Evolutionary conservation across 2,113 vertebrate genomes (phyloP).

Genomic region (Halichoerus grypus): DNA sequence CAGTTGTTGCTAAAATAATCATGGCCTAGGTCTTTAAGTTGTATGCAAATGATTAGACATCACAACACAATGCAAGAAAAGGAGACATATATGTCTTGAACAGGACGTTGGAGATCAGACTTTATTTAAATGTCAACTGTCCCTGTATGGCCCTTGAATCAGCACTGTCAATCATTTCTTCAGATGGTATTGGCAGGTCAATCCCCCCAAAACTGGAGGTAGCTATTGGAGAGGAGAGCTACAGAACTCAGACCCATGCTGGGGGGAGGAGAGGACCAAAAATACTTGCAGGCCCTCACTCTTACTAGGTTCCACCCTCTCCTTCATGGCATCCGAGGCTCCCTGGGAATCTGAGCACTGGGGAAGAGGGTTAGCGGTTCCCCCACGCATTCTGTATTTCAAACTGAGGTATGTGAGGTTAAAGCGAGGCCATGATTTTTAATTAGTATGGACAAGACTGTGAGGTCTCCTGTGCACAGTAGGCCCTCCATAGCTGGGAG

Average conservation of each 20-base stretch:
- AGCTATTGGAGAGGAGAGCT: neutral
- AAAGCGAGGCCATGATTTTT: neutral
- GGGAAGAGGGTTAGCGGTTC: neutral
- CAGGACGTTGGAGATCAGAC: neutral
- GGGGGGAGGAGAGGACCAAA: neutral
- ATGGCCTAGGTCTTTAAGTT: neutral
- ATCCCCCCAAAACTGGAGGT: neutral
- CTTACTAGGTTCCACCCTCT: neutral
- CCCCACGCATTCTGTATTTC: neutral
- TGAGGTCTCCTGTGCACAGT: fast-evolving
- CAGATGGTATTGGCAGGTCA: neutral
- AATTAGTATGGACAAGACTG: neutral
- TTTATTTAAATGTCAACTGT: neutral
- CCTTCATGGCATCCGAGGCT: neutral
- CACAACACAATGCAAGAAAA: neutral
- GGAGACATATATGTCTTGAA: neutral
- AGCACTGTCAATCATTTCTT: neutral
- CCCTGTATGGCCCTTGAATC: neutral
- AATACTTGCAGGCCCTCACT: neutral
- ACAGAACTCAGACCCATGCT: neutral
- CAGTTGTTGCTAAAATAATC: neutral
- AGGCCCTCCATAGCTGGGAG: neutral
- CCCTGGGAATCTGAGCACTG: neutral
- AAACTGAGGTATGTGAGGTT: neutral
- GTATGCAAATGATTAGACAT: neutral